A percentile compares a stretch with the other conserved stretches of the same genome.
phyloP scores from a whole-genome alignment of 2,888 invertebrate genomes.

The Cordylochernes scorpioides region DNA sequence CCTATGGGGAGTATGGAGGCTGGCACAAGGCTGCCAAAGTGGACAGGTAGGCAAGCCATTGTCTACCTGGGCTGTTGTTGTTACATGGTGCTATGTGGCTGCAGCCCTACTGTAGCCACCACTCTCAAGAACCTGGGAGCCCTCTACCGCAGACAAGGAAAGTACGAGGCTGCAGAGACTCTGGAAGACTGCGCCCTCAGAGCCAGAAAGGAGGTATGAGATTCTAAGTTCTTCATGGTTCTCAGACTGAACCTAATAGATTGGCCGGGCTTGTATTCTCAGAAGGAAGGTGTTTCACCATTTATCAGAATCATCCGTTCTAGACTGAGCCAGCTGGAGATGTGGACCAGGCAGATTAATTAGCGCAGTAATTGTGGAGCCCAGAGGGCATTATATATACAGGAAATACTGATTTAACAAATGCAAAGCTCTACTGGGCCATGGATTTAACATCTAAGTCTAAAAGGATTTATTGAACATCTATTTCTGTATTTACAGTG shows the following conservation, averaged over 20 bases:
- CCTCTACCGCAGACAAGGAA: slow-evolving; percentile 87
- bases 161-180: slow-evolving; percentile 95
- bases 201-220: slow-evolving; percentile 62
- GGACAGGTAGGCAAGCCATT: slow-evolving; percentile 28
- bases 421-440: too few species aligned
- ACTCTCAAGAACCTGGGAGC: slow-evolving; percentile 94
- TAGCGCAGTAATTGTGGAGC: too few species aligned
- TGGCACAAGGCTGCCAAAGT: slow-evolving; percentile 98
- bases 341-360: too few species aligned
- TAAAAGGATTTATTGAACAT: too few species aligned
- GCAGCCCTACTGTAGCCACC: slow-evolving; percentile 77
- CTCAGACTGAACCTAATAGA: neutral
- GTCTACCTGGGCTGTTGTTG: neutral
- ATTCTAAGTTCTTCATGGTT: neutral
- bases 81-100: slow-evolving; percentile 3
- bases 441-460: too few species aligned
- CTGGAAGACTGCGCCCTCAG: slow-evolving; percentile 89
- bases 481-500: too few species aligned
- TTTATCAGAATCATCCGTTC: too few species aligned
- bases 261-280: too few species aligned
- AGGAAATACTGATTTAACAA: too few species aligned
- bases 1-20: slow-evolving; percentile 73
- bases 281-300: too few species aligned
- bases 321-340: too few species aligned
- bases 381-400: too few species aligned